These are phyloP conservation scores for Pseudopodoces humilis DNA, from an alignment of 2,113 vertebrate species.

Conservation along the genomic window DNA sequence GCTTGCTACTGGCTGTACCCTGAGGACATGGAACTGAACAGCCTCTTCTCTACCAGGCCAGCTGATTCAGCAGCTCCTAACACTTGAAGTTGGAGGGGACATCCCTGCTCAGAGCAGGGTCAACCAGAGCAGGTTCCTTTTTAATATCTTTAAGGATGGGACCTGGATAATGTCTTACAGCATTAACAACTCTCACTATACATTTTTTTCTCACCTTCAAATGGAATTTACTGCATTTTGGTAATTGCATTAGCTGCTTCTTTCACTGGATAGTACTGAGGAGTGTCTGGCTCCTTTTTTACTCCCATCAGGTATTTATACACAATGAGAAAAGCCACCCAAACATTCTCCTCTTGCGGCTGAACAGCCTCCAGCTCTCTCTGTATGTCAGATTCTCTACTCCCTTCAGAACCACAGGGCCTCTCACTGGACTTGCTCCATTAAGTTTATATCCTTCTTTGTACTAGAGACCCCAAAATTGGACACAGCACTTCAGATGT, in stretches of 20 bases:
- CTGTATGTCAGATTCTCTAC: background rate
- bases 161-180: background rate
- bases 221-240: background rate
- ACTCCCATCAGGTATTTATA: background rate
- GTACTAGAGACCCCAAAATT: background rate
- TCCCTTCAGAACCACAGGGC: background rate
- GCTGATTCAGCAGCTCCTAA: background rate
- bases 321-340: background rate
- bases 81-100: background rate
- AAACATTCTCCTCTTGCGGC: background rate
- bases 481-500: background rate
- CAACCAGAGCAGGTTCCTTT: background rate
- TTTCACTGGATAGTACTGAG: background rate
- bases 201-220: background rate
- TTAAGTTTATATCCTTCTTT: background rate
- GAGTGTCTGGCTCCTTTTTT: background rate
- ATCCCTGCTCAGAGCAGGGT: background rate
- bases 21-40: background rate
- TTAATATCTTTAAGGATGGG: background rate
- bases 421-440: background rate
- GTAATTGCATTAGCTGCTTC: too few species aligned
- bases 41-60: background rate
- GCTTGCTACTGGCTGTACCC: background rate
- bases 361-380: background rate
- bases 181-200: background rate